Percentiles rank a stretch among this genome's conserved stretches.
Evolutionary conservation across 2,113 vertebrate genomes (phyloP).

Genomic region (Odobenus rosmarus): DNA sequence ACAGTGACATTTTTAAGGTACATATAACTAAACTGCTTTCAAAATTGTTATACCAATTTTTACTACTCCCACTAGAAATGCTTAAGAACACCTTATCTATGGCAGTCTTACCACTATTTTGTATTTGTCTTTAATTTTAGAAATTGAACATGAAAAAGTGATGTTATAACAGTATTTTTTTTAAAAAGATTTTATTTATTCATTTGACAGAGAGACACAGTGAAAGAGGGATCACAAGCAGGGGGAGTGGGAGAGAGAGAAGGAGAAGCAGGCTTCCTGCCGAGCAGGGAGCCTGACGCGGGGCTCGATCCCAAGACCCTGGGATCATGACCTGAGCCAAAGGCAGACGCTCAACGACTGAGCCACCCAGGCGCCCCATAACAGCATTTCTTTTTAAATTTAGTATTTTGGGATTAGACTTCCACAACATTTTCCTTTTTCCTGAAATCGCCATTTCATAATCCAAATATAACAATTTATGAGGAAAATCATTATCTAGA

Average conservation of each 20-base stretch:
- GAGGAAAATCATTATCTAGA: constrained; percentile 56
- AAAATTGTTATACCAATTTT: not conserved
- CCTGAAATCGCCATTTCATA: constrained; percentile 6
- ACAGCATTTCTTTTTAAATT: not conserved
- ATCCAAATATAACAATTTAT: constrained; percentile 33
- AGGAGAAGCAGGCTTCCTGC: no score
- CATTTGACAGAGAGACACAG: no score
- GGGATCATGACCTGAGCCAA: no score
- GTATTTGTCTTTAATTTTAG: constrained; percentile 9
- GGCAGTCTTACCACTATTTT: not conserved
- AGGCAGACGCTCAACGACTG: no score
- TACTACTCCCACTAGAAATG: not conserved
- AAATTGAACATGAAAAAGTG: not conserved
- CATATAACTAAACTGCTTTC: constrained; percentile 9
- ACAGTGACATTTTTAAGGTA: constrained; percentile 22
- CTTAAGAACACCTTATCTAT: not conserved
- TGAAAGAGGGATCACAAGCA: no score
- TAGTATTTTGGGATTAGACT: constrained; percentile 33
- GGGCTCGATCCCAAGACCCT: no score
- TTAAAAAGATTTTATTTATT: not conserved
- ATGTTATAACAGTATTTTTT: not conserved
- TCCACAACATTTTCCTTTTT: not conserved
- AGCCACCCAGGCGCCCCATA: not conserved
- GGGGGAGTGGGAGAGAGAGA: no score
- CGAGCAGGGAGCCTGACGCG: no score